phyloP scores from a whole-genome alignment of 2,797 vertebrate genomes.

The Acanthurus leucopareius region DNA sequence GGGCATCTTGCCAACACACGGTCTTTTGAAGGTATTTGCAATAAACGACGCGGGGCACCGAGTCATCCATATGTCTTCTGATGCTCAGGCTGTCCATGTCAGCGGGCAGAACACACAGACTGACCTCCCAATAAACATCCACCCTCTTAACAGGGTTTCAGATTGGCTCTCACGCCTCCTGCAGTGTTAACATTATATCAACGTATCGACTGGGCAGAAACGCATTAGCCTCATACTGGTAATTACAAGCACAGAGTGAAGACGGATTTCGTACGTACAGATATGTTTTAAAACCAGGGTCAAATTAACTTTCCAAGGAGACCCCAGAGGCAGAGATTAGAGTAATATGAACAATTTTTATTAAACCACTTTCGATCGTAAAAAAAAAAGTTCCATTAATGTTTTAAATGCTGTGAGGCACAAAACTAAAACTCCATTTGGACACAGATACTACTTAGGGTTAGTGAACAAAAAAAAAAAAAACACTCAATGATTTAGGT shows the following conservation, averaged over 20 bases:
- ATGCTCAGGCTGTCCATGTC: conserved; percentile 40
- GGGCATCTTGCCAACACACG: conserved; percentile 41
- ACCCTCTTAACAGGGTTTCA: conserved; percentile 27
- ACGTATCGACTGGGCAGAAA: conserved; percentile 24
- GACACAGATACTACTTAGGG: not conserved
- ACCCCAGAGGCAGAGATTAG: not conserved
- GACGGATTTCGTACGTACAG: not conserved
- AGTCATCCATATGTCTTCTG: conserved; percentile 45
- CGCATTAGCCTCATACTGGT: conserved; percentile 25
- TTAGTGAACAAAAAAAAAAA: not conserved
- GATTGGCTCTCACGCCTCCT: conserved; percentile 22
- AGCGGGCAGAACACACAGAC: conserved; percentile 26
- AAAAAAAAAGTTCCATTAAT: not conserved
- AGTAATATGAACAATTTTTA: not conserved
- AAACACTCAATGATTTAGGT: not conserved
- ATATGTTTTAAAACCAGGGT: not conserved
- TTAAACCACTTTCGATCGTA: not conserved
- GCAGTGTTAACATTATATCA: conserved; percentile 41
- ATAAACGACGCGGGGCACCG: conserved; percentile 40
- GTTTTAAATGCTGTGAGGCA: not conserved
- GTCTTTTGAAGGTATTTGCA: conserved; percentile 31
- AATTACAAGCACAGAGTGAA: conserved; percentile 2
- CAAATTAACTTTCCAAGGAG: conserved; percentile 7
- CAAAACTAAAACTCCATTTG: not conserved
- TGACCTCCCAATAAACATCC: conserved; percentile 56